Conservation (phyloP, 2,797 vertebrate genomes). For the Arremon aurantiirostris region DNA sequence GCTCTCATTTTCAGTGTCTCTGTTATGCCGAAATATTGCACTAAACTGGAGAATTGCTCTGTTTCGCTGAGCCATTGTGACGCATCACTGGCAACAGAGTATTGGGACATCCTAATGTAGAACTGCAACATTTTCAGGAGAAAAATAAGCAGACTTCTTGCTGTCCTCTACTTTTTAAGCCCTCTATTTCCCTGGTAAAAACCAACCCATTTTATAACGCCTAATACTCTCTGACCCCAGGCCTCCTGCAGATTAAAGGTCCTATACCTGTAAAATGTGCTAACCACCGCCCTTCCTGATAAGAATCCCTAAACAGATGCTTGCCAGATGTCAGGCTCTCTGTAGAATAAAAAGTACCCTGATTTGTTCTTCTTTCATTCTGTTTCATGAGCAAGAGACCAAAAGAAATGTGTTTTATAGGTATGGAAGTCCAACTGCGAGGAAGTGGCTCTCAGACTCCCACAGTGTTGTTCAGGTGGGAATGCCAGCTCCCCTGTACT, state of each 20-base stretch:
- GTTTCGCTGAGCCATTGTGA: not conserved
- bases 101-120: not conserved
- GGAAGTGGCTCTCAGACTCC: not conserved
- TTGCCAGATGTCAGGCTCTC: slow-evolving; percentile 14
- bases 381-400: not conserved
- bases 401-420: slow-evolving; percentile 7
- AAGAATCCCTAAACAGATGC: not conserved
- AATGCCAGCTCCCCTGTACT: not conserved
- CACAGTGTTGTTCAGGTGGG: not conserved
- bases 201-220: not conserved
- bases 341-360: not conserved
- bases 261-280: slow-evolving; percentile 10
- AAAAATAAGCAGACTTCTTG: not conserved
- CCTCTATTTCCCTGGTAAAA: not conserved
- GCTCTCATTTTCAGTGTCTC: not conserved
- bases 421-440: not conserved
- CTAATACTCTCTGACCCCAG: not conserved
- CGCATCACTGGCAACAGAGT: not conserved
- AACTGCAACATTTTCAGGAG: not conserved
- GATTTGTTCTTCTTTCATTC: not conserved
- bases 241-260: not conserved
- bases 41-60: not conserved
- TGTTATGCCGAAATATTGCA: not conserved
- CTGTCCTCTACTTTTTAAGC: not conserved
- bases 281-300: not conserved